Conservation (phyloP, 2,113 vertebrate species). For the Rhombomys opimus region DNA sequence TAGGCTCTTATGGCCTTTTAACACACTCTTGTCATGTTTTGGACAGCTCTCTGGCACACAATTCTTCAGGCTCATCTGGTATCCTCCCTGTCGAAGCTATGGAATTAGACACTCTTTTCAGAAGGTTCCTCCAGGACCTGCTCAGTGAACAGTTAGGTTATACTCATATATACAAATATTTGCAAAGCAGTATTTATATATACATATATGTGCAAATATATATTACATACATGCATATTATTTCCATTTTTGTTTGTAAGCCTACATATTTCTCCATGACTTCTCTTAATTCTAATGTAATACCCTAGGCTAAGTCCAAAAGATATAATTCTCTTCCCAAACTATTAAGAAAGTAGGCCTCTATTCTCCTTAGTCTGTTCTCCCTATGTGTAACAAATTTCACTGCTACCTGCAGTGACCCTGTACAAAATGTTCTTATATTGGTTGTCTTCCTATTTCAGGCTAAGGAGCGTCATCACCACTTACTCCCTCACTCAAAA, state of each 20-base stretch:
- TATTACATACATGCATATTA: background rate
- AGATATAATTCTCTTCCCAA: background rate
- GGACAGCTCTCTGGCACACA: slow-evolving; percentile 6
- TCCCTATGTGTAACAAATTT: background rate
- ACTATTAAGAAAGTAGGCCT: background rate
- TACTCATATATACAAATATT: background rate
- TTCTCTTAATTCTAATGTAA: slow-evolving; percentile 34
- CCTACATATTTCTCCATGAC: background rate
- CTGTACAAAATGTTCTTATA: background rate
- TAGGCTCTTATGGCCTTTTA: background rate
- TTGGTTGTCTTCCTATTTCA: background rate
- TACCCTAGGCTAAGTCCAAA: background rate
- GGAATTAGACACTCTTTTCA: background rate
- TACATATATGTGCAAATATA: background rate
- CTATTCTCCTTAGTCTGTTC: slow-evolving; percentile 1
- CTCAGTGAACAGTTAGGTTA: background rate
- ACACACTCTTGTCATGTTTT: slow-evolving; percentile 23
- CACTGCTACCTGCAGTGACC: background rate
- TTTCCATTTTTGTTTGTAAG: slow-evolving; percentile 24
- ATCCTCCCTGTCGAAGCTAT: background rate
- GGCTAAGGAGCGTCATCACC: background rate
- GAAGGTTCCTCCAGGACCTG: background rate
- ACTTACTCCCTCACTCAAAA: background rate
- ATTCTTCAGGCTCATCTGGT: background rate
- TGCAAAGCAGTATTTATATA: background rate